phyloP scores from a whole-genome alignment of 1,140 invertebrate genomes.

The Rhopalosiphum padi region DNA sequence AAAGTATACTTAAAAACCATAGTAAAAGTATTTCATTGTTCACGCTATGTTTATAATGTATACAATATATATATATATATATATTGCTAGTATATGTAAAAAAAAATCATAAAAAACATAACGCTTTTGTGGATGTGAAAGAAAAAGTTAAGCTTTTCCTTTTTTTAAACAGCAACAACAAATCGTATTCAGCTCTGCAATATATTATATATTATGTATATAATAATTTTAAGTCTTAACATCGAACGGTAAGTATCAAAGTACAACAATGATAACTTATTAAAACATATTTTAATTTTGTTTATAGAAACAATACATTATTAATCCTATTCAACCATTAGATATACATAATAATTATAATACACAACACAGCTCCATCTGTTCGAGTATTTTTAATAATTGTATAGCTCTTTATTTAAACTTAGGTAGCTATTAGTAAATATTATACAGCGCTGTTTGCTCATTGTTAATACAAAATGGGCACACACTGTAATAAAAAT shows the following conservation, averaged over 20 bases:
- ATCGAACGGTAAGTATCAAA: not conserved
- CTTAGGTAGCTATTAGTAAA: not conserved
- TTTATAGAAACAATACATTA: not conserved
- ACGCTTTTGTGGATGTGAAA: not conserved
- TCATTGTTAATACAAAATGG: not conserved
- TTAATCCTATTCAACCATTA: not conserved
- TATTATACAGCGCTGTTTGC: not conserved
- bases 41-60: not conserved
- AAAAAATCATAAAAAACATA: not conserved
- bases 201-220: too few relatives aligned
- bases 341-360: not conserved
- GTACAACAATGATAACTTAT: not conserved
- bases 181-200: not conserved
- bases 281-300: not conserved
- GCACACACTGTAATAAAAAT: not conserved
- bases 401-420: not conserved
- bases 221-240: not conserved
- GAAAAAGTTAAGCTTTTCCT: not conserved
- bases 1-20: constrained; percentile 23
- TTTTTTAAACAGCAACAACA: not conserved
- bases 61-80: not conserved
- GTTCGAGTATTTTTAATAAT: not conserved
- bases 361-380: not conserved
- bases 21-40: not conserved
- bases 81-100: not conserved